phyloP scores from a whole-genome alignment of 2,797 vertebrate species.

The Xenopus petersii region DNA sequence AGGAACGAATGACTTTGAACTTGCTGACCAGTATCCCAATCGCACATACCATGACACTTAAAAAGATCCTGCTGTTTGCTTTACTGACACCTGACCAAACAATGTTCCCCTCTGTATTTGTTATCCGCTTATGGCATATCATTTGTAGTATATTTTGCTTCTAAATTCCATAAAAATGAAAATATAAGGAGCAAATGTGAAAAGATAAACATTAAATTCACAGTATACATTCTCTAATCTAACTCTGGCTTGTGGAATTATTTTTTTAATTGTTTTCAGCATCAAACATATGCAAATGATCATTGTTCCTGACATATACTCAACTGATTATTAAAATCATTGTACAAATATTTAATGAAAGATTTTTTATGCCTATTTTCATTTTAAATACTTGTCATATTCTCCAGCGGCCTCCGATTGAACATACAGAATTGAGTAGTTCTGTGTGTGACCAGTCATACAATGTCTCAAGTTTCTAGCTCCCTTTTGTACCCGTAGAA shows the following conservation, averaged over 20 bases:
- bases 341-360: no score
- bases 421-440: constrained; percentile 23
- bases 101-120: constrained; percentile 9
- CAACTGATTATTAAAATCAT: no score
- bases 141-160: no score
- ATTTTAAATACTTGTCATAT: constrained; percentile 15
- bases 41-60: constrained; percentile 4
- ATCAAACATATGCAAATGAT: no score
- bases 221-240: no score
- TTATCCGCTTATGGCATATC: background rate
- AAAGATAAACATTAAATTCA: no score
- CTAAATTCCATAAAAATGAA: no score
- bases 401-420: constrained; percentile 25
- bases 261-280: no score
- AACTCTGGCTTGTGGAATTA: no score
- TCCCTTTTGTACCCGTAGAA: constrained; percentile 55
- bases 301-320: no score
- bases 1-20: constrained; percentile 30
- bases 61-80: constrained; percentile 13
- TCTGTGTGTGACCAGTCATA: constrained; percentile 26
- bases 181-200: no score
- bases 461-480: constrained; percentile 58
- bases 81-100: constrained; percentile 18
- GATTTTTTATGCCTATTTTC: constrained; percentile 9
- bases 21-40: background rate